A percentile compares a stretch with the other conserved stretches of the same genome.
These are phyloP conservation scores for Lathamus discolor DNA, from an alignment of 2,113 vertebrate genomes.

Conservation along the genomic window DNA sequence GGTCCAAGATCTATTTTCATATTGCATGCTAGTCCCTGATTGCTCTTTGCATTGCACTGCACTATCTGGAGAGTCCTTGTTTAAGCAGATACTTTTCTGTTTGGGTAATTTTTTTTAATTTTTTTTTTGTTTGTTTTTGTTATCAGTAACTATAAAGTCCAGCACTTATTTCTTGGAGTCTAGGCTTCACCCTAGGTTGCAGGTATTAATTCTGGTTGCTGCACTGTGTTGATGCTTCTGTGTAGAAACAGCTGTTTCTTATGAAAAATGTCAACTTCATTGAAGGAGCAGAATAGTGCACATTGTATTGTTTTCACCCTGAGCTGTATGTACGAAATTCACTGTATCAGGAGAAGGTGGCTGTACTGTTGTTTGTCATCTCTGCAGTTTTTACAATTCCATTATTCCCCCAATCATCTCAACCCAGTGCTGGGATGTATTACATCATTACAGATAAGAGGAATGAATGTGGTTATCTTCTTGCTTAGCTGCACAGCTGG, in stretches of 20 bases:
- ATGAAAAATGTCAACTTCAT: slow-evolving; percentile 62
- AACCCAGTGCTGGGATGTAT: slow-evolving; percentile 80
- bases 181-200: slow-evolving; percentile 28
- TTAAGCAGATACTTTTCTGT: slow-evolving; percentile 63
- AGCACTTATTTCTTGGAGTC: slow-evolving; percentile 44
- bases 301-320: slow-evolving; percentile 34
- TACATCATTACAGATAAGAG: slow-evolving; percentile 91
- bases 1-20: slow-evolving; percentile 60
- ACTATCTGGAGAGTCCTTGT: slow-evolving; percentile 47
- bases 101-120: slow-evolving; percentile 62
- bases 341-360: slow-evolving; percentile 16
- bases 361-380: slow-evolving; percentile 77
- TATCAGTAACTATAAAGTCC: slow-evolving; percentile 49
- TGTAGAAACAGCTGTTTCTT: slow-evolving; percentile 61
- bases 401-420: slow-evolving; percentile 82
- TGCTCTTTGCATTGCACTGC: slow-evolving; percentile 42
- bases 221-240: slow-evolving; percentile 26
- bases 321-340: slow-evolving; percentile 1
- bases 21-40: slow-evolving; percentile 23
- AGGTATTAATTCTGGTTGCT: slow-evolving; percentile 14
- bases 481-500: slow-evolving; percentile 80
- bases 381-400: slow-evolving; percentile 78
- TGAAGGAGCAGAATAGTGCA: slow-evolving; percentile 30
- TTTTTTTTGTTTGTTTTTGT: slow-evolving; percentile 41
- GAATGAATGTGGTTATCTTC: slow-evolving; percentile 89